Conservation (phyloP, 2,888 invertebrate species). For the Eilema sororculum region DNA sequence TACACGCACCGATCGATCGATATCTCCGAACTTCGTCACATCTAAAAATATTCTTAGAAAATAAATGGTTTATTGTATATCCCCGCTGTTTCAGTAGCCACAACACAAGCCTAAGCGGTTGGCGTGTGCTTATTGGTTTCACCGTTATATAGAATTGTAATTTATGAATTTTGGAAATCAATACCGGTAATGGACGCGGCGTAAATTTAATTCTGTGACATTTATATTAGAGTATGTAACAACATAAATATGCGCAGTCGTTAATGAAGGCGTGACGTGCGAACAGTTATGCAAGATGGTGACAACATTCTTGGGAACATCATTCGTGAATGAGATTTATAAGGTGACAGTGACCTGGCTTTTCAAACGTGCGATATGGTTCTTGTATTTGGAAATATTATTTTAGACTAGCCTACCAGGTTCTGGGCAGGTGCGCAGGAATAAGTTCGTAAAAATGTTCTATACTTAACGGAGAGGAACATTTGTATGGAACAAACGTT, state of each 20-base stretch:
- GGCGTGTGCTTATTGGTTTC: constrained; percentile 54
- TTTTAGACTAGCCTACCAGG: no score
- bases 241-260: constrained; percentile 35
- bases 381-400: no score
- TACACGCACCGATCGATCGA: background rate
- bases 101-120: constrained; percentile 30
- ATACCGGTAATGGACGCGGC: constrained; percentile 47
- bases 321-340: constrained; percentile 3
- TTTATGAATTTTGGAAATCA: constrained; percentile 61
- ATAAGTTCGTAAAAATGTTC: no score
- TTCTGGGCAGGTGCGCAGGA: no score
- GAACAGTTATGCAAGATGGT: constrained; percentile 32
- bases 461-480: no score
- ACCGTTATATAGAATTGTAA: constrained; percentile 54
- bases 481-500: no score
- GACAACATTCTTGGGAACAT: constrained; percentile 6
- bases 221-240: constrained; percentile 42
- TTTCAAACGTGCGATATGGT: no score
- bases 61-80: constrained; percentile 8
- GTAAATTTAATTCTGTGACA: constrained; percentile 50
- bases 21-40: background rate
- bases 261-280: constrained; percentile 35
- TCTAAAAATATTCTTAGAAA: constrained; percentile 4
- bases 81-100: constrained; percentile 31
- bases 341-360: background rate